Evolutionary conservation across 2,888 invertebrate genomes (phyloP), one percentile per base, ranked within the genome.

Genomic region (Acleris emargana): DNA sequence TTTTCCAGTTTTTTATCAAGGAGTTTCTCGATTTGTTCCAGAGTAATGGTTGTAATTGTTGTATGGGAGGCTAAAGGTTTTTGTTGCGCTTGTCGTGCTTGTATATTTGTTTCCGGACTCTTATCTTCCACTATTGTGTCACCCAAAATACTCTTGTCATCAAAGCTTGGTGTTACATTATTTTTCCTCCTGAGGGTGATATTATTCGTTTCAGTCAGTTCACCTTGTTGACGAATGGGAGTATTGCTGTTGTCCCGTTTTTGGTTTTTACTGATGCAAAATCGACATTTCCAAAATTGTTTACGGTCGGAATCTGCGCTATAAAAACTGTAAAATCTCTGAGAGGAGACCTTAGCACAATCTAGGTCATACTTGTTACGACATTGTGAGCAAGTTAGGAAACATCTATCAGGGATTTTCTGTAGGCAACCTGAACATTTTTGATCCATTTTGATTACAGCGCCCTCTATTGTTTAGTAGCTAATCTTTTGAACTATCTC

Each of bases 1-100:
- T 53, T 28, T 38, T 53, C 53, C 25, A 53, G 53, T 32, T 38
- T 53, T 38, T 53, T 53, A 17, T 53, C 53, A 7, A 53, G 32
- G 5, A 38, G 17, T 53, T 53, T n/a, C 32, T 53, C 53, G 5
- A 53, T 16, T n/a, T 47, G 47, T 7, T n/a, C n/a, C n/a, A 47
- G 47, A n/a, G 47, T 47, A 47, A 47, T 47, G 1, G 47, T n/a
- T 16, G 16, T 42, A 42, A 42, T 42, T 42, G 9, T 42, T 9
- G 42, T 9, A 3, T 47, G n/a, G n/a, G 47, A 25, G 25, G 25
- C 3, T 47, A 13, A 9, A 42, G 42, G 42, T 47, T 1, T 47
- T n/a, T 47, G 1, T n/a, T 16, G 13, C 42, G 42, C 9, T 42
- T 42, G 13, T 42, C 11, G 6, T 42, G 11, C 42, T 42, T 42